Conservation (phyloP, 1,140 invertebrate species). For the Rhagoletis zephyria region DNA sequence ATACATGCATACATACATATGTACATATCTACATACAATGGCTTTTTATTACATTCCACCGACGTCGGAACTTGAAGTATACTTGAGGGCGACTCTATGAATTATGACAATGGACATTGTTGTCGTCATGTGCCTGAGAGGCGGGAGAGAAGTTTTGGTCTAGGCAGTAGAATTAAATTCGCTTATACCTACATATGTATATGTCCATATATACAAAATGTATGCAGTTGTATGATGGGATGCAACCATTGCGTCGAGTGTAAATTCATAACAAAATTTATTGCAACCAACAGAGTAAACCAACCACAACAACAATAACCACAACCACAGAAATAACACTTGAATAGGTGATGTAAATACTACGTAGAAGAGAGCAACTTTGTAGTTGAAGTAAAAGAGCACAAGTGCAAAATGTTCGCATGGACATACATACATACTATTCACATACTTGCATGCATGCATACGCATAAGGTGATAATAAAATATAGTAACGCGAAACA, state of each 20-base stretch:
- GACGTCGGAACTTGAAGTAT: neutral
- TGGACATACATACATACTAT: no score
- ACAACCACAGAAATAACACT: neutral
- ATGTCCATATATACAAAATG: neutral
- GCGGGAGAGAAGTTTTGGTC: neutral
- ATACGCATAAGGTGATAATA: no score
- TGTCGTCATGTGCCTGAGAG: neutral
- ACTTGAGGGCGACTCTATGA: constrained; percentile 1
- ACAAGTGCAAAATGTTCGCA: neutral
- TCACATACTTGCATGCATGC: no score
- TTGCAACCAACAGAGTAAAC: neutral
- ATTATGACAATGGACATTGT: constrained; percentile 11
- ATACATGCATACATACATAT: neutral
- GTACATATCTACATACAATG: neutral
- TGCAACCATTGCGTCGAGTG: neutral
- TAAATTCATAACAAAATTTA: neutral
- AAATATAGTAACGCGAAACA: no score
- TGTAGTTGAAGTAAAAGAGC: neutral
- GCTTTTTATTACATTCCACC: neutral
- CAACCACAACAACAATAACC: neutral
- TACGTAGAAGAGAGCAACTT: neutral
- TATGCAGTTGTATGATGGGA: neutral
- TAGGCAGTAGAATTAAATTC: no score
- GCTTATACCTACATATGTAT: no score
- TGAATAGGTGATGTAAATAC: neutral